These are phyloP conservation scores for Gymnothorax javanicus DNA, from an alignment of 2,797 vertebrate genomes.

Conservation along the genomic window DNA sequence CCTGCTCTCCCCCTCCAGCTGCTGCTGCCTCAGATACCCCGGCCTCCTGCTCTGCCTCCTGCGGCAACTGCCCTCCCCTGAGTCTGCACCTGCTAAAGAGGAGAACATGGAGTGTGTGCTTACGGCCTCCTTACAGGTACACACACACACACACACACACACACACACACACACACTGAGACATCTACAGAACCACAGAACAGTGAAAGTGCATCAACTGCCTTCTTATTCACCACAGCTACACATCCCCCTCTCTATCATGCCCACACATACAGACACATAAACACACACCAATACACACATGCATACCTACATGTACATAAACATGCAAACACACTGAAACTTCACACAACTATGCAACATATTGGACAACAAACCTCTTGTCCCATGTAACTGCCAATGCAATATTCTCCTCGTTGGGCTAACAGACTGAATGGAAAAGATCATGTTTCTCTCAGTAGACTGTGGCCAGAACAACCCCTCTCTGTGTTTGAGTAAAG, in stretches of 20 bases:
- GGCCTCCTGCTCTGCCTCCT: conserved; percentile 75
- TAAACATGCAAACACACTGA: too few species aligned
- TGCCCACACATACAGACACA: neutral
- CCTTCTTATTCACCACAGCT: too few species aligned
- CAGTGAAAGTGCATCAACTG: too few species aligned
- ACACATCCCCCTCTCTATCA: neutral
- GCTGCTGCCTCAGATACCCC: conserved; percentile 77
- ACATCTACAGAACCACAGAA: neutral
- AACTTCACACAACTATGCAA: too few species aligned
- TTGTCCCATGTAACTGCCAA: too few species aligned
- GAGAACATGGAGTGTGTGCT: conserved; percentile 49
- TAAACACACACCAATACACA: neutral
- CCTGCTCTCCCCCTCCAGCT: conserved; percentile 33
- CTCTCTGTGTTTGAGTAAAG: neutral
- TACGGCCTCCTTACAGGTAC: neutral
- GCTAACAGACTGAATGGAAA: neutral
- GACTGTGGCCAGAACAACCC: neutral
- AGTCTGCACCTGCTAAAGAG: conserved; percentile 63
- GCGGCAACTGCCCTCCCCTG: conserved; percentile 44
- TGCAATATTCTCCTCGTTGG: neutral
- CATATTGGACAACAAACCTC: too few species aligned
- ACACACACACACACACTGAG: neutral
- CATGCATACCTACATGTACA: too few species aligned
- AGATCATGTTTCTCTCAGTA: neutral
- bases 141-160: neutral